Base-by-base conservation (phyloP, 2,888 invertebrate species). In the Dicyrtoma fusca region DNA sequence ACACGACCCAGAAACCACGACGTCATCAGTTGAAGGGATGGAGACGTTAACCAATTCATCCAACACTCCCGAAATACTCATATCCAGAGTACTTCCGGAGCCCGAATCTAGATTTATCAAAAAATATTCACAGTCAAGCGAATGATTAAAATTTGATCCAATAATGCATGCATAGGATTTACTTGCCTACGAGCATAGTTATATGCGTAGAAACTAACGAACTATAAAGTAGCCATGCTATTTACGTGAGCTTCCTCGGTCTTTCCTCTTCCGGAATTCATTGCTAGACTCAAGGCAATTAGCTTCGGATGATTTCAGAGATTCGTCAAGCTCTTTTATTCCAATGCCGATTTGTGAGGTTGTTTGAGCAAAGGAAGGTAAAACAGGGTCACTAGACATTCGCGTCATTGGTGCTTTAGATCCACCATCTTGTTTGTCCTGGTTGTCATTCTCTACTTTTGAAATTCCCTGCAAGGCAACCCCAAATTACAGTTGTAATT, bases 301-400 rank as follows among this genome's bases (percentile, higher is more conserved):
- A 8, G 26, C n/a, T 17, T 68, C 72, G 0, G 26, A 21, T 1
- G 72, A 75, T 55, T 76, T 72, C 10, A 76, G 17, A 0, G 78
- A 76, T 45, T 79, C 79, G 57, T 79, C 79, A 0, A 78, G 64
- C 34, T 78, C 75, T 44, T 65, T 57, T 1, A 4, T 14, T 42
- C 21, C 23, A 17, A 25, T n/a, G 13, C 4, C 8, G 21, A 4
- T 17, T 49, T 57, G 55, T 13, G 61, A 5, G 13, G n/a, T 47
- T 1, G 64, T 26, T 4, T 59, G 69, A 25, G 26, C 17, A 71
- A 14, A 66, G 61, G n/a, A 62, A 21, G 51, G n/a, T 34, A 53
- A 21, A 1, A 34, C n/a, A 11, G 76, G 74, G 19, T 79, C 79
- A 66, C 77, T 77, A 73, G 79, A 79, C 26, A 76, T 42, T 61